A percentile compares a stretch with the other conserved stretches of the same genome.
Conservation (phyloP, 2,797 vertebrate species). For the Chaetophractus vellerosus region DNA sequence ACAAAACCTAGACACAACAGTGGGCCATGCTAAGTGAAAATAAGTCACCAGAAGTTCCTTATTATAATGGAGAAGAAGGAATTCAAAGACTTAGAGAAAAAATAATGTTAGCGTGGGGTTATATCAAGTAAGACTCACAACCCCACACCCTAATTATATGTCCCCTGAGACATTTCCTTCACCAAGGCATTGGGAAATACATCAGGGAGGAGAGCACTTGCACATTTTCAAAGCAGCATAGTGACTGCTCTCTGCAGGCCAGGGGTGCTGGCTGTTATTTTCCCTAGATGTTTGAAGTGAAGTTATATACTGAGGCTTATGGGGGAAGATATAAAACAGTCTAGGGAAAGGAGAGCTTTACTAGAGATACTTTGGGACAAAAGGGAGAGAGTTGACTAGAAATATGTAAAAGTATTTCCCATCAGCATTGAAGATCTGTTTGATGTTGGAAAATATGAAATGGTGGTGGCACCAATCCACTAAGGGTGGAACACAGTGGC, state of each 20-base stretch:
- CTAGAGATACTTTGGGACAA: neutral
- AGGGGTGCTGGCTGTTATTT: neutral
- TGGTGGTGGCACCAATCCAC: neutral
- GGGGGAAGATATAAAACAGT: neutral
- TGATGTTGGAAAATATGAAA: neutral
- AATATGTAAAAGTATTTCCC: neutral
- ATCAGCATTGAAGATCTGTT: neutral
- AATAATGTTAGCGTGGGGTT: neutral
- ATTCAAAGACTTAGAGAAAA: neutral
- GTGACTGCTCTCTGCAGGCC: neutral
- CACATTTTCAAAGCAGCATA: neutral
- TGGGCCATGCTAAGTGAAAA: neutral
- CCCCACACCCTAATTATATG: neutral
- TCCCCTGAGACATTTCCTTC: neutral
- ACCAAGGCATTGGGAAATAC: neutral
- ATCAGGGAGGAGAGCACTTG: neutral
- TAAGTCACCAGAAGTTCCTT: neutral
- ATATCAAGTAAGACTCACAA: neutral
- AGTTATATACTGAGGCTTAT: neutral
- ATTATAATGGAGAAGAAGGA: neutral
- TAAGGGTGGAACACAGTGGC: neutral
- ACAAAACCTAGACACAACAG: slow-evolving; percentile 22
- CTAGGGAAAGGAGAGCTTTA: slow-evolving; percentile 5
- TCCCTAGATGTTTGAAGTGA: neutral
- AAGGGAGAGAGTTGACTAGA: neutral